A percentile compares a stretch with the other conserved stretches of the same genome.
phyloP scores from a whole-genome alignment of 2,113 vertebrate genomes.

The Corythaixoides concolor region DNA sequence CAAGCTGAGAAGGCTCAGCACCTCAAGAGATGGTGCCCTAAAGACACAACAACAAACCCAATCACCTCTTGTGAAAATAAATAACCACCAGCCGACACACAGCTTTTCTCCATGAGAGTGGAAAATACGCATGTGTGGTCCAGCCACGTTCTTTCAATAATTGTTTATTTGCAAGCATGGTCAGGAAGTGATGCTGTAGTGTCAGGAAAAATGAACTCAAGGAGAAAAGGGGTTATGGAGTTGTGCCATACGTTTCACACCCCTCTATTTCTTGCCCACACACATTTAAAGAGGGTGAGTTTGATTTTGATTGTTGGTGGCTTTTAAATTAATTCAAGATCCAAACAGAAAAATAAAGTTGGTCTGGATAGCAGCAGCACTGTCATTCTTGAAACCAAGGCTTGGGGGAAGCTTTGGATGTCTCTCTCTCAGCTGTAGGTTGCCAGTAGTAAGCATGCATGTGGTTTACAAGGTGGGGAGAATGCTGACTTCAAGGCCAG shows the following conservation, averaged over 20 bases:
- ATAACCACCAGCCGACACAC: background rate
- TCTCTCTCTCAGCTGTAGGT: background rate
- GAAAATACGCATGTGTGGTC: slow-evolving; percentile 21
- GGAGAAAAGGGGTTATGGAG: background rate
- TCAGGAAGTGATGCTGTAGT: background rate
- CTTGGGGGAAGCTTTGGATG: background rate
- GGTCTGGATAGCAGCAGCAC: background rate
- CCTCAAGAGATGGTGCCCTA: background rate
- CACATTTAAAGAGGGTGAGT: background rate
- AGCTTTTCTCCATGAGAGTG: background rate
- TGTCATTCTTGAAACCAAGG: background rate
- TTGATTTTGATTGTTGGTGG: background rate
- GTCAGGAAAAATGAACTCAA: background rate
- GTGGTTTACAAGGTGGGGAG: background rate
- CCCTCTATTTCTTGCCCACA: background rate
- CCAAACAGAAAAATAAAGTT: background rate
- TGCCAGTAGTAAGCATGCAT: background rate
- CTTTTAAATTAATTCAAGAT: slow-evolving; percentile 19
- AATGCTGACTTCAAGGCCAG: background rate
- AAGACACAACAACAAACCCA: slow-evolving; percentile 5
- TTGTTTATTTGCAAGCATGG: background rate
- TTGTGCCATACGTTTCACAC: background rate
- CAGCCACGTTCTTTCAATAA: background rate
- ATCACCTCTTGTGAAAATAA: background rate
- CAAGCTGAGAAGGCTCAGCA: slow-evolving; percentile 35